Evolutionary conservation across 2,797 vertebrate genomes (phyloP), one percentile per base, ranked within the genome.

Genomic region (Poeciliopsis turneri): DNA sequence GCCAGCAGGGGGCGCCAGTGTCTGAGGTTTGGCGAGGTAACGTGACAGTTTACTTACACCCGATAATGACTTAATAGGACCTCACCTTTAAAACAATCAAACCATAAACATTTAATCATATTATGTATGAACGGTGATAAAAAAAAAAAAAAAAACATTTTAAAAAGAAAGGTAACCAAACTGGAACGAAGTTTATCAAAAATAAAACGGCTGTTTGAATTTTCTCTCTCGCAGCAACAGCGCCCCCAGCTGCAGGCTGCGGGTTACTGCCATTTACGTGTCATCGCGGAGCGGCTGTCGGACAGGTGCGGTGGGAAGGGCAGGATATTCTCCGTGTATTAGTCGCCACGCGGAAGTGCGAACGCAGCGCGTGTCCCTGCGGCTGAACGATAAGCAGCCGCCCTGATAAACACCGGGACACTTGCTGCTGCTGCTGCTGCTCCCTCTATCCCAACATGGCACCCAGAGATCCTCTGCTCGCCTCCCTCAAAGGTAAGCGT

Each of bases 391-490:
- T 78, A 69, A 77, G 18, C 55, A 59, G 55, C 71, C 75, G 70
- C 33, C 78, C 72, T 75, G 30, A 49, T 66, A 45, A 36, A 20
- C 59, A 12, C 36, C 78, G 25, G 68, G 10, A 30, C 20, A 57
- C 51, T 12, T 72, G n/a, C 53, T 69, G 41, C 80, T 33, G 30
- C 30, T 69, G 45, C 43, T 45, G 2, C 43, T 45, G 41, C 41
- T 43, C 23, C 23, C 36, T 43, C 10, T 9, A 5, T 2, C 11
- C 4, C 77, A 77, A 78, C 64, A 97, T 97, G 97, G 93, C 96
- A 13, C 85, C 94, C 8, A 97, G 92, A 90, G 96, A 97, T 84
- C 96, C 96, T 57, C 95, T 97, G 5, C 91, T 97, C 72, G 90
- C 92, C 47, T 94, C 96, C 1, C 93, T 97, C 13, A 96, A 94